A percentile compares a stretch with the other conserved stretches of the same genome.
These are phyloP conservation scores for Sicus ferrugineus DNA, from an alignment of 2,888 invertebrate species.

Conservation along the genomic window DNA sequence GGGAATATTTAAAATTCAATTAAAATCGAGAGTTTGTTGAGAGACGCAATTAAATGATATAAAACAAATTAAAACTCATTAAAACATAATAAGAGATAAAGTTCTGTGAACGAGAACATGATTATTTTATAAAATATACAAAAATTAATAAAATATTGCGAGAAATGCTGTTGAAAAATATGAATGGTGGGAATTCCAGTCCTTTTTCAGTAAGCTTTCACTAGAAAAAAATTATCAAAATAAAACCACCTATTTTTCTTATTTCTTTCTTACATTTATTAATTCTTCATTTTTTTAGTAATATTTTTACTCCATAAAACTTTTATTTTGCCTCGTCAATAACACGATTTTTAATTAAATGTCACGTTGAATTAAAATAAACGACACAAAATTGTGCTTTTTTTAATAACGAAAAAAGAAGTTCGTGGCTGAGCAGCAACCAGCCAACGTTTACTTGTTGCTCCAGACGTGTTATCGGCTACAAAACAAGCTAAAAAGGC, in stretches of 20 bases:
- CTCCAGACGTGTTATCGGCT: no score
- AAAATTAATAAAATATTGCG: neutral
- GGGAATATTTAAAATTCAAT: neutral
- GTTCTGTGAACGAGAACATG: no score
- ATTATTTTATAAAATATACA: neutral
- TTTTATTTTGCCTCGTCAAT: neutral
- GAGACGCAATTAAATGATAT: no score
- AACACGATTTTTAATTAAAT: neutral
- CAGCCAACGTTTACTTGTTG: no score
- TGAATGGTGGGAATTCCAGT: no score
- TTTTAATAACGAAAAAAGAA: neutral
- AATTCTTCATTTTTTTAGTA: neutral
- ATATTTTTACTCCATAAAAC: neutral
- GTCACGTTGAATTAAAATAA: neutral
- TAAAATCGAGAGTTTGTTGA: no score
- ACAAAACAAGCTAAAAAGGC: no score
- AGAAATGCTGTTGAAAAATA: no score
- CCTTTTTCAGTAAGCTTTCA: no score
- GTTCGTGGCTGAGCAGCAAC: no score
- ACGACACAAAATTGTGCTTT: neutral
- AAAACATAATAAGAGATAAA: neutral
- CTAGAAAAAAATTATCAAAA: neutral
- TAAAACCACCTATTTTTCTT: neutral
- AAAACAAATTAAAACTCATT: no score
- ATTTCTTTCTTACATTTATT: neutral